A percentile compares a stretch with the other conserved stretches of the same genome.
phyloP scores from a whole-genome alignment of 2,113 vertebrate genomes.

The Hemichromis elongatus region DNA sequence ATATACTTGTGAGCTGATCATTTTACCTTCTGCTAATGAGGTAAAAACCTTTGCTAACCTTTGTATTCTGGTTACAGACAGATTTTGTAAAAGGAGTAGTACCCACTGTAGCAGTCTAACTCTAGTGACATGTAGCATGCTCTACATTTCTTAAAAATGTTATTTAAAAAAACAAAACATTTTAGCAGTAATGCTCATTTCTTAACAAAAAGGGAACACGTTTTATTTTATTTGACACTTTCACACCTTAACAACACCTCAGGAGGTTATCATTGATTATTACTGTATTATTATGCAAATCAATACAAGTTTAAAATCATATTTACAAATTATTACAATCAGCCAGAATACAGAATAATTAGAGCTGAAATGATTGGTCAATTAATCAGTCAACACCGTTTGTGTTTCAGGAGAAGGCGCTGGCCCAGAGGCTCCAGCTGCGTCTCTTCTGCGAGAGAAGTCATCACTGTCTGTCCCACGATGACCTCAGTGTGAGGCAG shows the following conservation, averaged over 20 bases:
- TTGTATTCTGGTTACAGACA: not conserved
- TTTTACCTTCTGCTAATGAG: not conserved
- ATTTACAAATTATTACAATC: not conserved
- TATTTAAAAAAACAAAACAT: not conserved
- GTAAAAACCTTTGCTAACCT: not conserved
- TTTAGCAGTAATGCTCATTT: not conserved
- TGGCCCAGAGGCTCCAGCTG: conserved; percentile 73
- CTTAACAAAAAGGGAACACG: not conserved
- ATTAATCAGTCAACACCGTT: not conserved
- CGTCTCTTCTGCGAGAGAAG: conserved; percentile 76
- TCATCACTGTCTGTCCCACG: conserved; percentile 72
- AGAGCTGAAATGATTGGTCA: not conserved
- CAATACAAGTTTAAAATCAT: not conserved
- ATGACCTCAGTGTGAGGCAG: conserved; percentile 70
- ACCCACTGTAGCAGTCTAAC: not conserved
- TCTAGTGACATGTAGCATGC: not conserved
- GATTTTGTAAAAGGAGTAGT: not conserved
- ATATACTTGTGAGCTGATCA: not conserved
- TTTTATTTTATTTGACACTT: not conserved
- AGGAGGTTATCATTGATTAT: not conserved
- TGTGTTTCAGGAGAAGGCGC: conserved; percentile 69
- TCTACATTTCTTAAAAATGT: not conserved
- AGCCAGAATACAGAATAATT: not conserved
- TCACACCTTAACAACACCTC: not conserved
- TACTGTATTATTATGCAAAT: not conserved